phyloP scores from a whole-genome alignment of 2,113 vertebrate species.

The Struthidea cinerea region DNA sequence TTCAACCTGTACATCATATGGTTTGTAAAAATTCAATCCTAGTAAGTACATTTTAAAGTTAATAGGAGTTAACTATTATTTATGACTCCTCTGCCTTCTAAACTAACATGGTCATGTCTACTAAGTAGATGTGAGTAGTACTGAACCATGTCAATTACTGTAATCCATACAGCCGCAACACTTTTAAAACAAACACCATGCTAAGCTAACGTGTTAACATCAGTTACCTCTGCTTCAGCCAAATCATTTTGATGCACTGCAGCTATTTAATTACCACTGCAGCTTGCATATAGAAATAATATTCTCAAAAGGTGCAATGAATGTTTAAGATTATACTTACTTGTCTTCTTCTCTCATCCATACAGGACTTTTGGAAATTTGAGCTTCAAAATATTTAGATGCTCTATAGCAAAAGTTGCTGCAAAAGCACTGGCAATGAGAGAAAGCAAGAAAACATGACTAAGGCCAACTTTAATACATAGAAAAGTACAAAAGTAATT shows the following conservation, averaged over 20 bases:
- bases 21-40: background rate
- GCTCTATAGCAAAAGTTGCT: conserved; percentile 95
- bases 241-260: background rate
- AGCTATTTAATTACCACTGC: background rate
- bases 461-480: background rate
- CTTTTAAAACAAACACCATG: background rate
- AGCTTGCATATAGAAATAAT: background rate
- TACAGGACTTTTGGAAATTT: conserved; percentile 87
- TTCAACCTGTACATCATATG: background rate
- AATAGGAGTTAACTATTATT: background rate
- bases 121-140: background rate
- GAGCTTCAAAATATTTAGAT: conserved; percentile 90
- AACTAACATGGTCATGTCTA: background rate
- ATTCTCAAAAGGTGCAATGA: background rate
- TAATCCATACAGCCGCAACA: background rate
- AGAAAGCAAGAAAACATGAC: background rate
- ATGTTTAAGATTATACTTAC: conserved; percentile 58
- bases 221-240: background rate
- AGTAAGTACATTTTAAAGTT: background rate
- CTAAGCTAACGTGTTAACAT: background rate
- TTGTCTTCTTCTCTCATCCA: conserved; percentile 89
- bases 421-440: conserved; percentile 83
- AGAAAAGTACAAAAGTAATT: background rate
- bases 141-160: background rate
- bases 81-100: background rate